phyloP scores from a whole-genome alignment of 2,888 invertebrate genomes.

The Chloroclystis v-ata region DNA sequence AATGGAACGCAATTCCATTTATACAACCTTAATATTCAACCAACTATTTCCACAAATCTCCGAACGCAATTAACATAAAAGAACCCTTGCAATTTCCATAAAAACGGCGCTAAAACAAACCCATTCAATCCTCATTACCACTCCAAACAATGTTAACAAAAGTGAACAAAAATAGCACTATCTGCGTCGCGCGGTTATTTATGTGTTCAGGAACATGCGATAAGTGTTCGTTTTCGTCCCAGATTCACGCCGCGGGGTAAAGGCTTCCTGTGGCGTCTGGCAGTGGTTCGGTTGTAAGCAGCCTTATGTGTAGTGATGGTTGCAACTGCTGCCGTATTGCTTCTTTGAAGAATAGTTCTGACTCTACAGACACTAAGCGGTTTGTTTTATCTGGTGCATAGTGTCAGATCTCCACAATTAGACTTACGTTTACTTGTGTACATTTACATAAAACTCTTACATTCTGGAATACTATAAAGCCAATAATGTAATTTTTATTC shows the following conservation, averaged over 20 bases:
- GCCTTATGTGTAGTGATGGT: slow-evolving; percentile 3
- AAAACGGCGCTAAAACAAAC: slow-evolving; percentile 9
- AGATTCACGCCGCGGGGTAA: slow-evolving; percentile 33
- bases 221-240: slow-evolving; percentile 31
- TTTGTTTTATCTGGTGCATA: too few relatives aligned
- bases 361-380: too few relatives aligned
- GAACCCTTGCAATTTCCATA: slow-evolving; percentile 5
- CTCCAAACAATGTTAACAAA: slow-evolving; percentile 12
- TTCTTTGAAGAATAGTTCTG: too few relatives aligned
- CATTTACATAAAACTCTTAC: too few relatives aligned
- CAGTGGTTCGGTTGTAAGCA: slow-evolving; percentile 11
- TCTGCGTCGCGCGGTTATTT: slow-evolving; percentile 21
- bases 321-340: slow-evolving; percentile 1
- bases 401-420: too few relatives aligned
- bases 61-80: slow-evolving; percentile 4
- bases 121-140: slow-evolving; percentile 18
- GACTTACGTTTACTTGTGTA: too few relatives aligned
- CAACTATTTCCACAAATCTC: slow-evolving; percentile 1
- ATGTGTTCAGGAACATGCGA: slow-evolving; percentile 28
- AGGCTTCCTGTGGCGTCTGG: slow-evolving; percentile 32
- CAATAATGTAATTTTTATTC: too few relatives aligned
- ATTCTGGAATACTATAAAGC: too few relatives aligned
- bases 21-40: neutral
- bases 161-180: slow-evolving; percentile 18
- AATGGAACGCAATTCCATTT: neutral